A percentile compares a stretch with the other conserved stretches of the same genome.
These are phyloP conservation scores for Catharus fuscescens DNA, from an alignment of 2,113 vertebrate species.

Conservation along the genomic window DNA sequence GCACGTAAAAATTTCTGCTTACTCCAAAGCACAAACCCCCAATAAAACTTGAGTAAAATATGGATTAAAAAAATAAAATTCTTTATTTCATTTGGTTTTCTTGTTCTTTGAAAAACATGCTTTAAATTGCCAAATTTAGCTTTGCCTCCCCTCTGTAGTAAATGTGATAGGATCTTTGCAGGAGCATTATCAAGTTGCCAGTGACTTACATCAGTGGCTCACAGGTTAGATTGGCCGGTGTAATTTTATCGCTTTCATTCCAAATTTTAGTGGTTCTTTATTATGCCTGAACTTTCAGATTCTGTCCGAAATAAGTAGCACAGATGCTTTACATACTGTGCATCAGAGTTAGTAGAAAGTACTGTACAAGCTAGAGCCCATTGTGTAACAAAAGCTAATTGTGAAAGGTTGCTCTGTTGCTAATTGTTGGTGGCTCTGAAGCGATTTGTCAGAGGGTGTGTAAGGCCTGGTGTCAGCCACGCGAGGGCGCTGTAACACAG, in stretches of 20 bases:
- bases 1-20: background rate
- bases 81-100: background rate
- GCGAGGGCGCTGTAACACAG: conserved; percentile 53
- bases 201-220: background rate
- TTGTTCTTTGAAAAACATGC: background rate
- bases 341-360: background rate
- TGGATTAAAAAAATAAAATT: background rate
- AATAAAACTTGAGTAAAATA: background rate
- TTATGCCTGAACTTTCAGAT: background rate
- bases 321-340: background rate
- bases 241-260: background rate
- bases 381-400: background rate
- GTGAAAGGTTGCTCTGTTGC: background rate
- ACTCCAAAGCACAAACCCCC: background rate
- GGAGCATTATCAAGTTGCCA: background rate
- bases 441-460: background rate
- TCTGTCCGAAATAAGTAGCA: background rate
- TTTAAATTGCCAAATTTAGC: background rate
- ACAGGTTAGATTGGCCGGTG: background rate
- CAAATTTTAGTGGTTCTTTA: background rate
- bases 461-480: conserved; percentile 17
- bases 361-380: accelerated
- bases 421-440: background rate
- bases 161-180: background rate
- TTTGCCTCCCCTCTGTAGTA: background rate